phyloP scores from a whole-genome alignment of 2,113 vertebrate species.

The Oncorhynchus keta region DNA sequence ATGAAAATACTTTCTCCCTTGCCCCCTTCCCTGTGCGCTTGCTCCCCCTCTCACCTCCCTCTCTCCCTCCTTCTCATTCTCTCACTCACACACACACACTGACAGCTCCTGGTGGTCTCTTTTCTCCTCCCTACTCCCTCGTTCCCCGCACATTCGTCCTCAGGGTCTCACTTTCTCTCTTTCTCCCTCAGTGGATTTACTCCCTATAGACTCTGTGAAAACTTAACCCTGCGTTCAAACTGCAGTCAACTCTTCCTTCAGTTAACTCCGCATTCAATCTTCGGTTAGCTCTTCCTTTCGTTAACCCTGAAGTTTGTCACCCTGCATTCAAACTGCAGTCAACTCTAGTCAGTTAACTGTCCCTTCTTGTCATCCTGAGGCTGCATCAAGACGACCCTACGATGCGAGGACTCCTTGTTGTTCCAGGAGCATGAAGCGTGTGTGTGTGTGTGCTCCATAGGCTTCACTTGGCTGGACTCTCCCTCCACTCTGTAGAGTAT shows the following conservation, averaged over 20 bases:
- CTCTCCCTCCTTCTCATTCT: slow-evolving; percentile 41
- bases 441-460: too few species aligned
- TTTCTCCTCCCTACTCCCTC: slow-evolving; percentile 38
- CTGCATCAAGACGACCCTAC: slow-evolving; percentile 32
- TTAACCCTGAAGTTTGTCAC: slow-evolving; percentile 20
- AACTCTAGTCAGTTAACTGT: slow-evolving; percentile 15
- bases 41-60: slow-evolving; percentile 31
- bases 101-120: slow-evolving; percentile 61
- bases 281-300: too few species aligned
- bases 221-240: slow-evolving; percentile 10
- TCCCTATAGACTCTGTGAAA: slow-evolving; percentile 45
- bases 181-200: slow-evolving; percentile 43
- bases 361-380: slow-evolving; percentile 13
- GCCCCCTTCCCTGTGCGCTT: too few species aligned
- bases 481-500: slow-evolving; percentile 1
- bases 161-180: slow-evolving; percentile 32
- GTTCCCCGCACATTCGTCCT: slow-evolving; percentile 60
- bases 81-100: slow-evolving; percentile 43
- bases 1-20: slow-evolving; percentile 41
- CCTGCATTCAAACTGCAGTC: background rate
- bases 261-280: slow-evolving; percentile 14
- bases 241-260: slow-evolving; percentile 25
- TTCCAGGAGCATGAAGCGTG: slow-evolving; percentile 12
- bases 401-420: slow-evolving; percentile 34
- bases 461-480: too few species aligned